Conservation (phyloP, 2,797 vertebrate species). For the Sebastes cheni region DNA sequence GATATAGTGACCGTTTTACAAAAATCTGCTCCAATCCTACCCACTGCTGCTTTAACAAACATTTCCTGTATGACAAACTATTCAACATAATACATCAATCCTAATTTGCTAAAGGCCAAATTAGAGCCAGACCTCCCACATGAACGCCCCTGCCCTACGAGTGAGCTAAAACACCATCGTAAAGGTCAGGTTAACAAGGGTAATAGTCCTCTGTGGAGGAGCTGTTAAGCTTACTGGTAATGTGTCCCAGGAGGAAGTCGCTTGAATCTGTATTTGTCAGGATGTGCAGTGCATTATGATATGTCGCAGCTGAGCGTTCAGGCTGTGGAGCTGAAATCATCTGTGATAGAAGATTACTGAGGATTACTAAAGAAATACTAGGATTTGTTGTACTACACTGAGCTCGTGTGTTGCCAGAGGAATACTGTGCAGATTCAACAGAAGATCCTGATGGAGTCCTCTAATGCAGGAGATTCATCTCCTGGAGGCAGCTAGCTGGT, state of each 20-base stretch:
- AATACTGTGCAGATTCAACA: not conserved
- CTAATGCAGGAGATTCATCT: not conserved
- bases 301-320: not conserved
- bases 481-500: not conserved
- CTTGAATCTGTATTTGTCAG: constrained; percentile 12
- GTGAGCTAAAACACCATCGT: not conserved
- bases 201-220: constrained; percentile 20
- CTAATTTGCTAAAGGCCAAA: not conserved
- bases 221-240: constrained; percentile 22
- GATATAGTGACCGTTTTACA: not conserved
- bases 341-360: constrained; percentile 24
- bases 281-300: constrained; percentile 7
- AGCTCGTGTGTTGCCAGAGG: not conserved
- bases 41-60: not conserved
- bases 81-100: not conserved
- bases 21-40: not conserved
- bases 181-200: constrained; percentile 27
- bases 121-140: constrained; percentile 3
- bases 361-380: constrained; percentile 24
- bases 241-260: constrained; percentile 24
- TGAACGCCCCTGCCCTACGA: not conserved
- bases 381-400: constrained; percentile 5
- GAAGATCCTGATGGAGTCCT: not conserved
- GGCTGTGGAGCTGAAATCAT: not conserved
- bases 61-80: not conserved